Evolutionary conservation across 1,140 invertebrate genomes (phyloP), one percentile per base, ranked within the genome.

Genomic region (Wiebesia pumilae): DNA sequence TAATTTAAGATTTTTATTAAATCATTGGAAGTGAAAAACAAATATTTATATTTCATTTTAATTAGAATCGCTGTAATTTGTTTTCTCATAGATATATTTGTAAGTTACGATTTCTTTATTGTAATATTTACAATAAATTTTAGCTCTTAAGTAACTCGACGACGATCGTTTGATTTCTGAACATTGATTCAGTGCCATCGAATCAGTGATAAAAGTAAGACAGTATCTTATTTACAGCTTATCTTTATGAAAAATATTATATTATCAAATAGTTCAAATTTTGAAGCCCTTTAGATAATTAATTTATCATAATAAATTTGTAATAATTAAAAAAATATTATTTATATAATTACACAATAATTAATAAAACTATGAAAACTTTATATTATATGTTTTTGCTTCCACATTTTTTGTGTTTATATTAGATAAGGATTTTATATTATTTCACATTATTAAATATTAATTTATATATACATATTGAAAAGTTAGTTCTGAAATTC

Each of bases 41-140:
- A 62, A 78, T 84, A 78, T 78, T 47, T 83, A 30, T 33, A 65
- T 65, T 51, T 83, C 0, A 43, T 38, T 73, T 9, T 54, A 35
- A 43, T 54, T 40, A 51, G n/a, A n/a, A 73, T 89, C 81, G 83
- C 69, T 47, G 58, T 58, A 86, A 71, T 87, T 78, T 86, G 82
- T 88, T 71, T 58, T 78, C 80, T 62, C 43, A 62, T 83, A 84
- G 67, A 67, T 73, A 78, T 87, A 85, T 87, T 71, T 79, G 75
- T 87, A 82, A 47, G 88, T 88, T 75, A 88, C 65, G 79, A 81
- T 67, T 62, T 87, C 16, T 81, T 85, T 75, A 80, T 85, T 78
- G 58, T 80, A 51, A 58, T 85, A 89, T 87, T 80, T 87, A 83
- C 71, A 86, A 69, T 67, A 51, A 82, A 51, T 75, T 82, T 69